Evolutionary conservation across 2,797 vertebrate species (phyloP).

Genomic region (Craterocephalus amniculus): DNA sequence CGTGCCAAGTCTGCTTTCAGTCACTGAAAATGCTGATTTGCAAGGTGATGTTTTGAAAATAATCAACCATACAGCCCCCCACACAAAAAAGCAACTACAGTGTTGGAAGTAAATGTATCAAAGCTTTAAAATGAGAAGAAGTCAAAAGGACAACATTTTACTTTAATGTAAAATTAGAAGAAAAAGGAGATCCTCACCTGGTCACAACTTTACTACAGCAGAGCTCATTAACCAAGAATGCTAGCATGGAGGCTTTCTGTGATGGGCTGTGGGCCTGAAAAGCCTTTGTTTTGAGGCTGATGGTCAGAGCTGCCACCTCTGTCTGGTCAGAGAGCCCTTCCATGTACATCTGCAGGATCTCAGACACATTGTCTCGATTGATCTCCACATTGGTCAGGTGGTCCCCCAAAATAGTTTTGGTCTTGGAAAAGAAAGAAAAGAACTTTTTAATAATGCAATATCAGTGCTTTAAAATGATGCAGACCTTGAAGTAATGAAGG

Average conservation of each 20-base stretch:
- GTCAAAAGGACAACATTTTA: background rate
- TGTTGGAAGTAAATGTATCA: background rate
- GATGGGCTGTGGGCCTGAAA: slow-evolving; percentile 93
- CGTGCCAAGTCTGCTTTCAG: background rate
- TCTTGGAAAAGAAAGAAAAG: slow-evolving; percentile 71
- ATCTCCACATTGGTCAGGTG: slow-evolving; percentile 90
- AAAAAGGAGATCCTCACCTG: slow-evolving; percentile 80
- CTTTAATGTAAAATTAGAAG: too few relatives aligned
- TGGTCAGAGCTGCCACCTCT: slow-evolving; percentile 83
- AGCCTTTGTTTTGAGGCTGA: slow-evolving; percentile 93
- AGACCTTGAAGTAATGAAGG: accelerated
- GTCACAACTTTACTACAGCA: slow-evolving; percentile 95
- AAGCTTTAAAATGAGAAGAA: background rate
- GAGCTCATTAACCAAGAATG: slow-evolving; percentile 93
- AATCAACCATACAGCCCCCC: slow-evolving; percentile 13
- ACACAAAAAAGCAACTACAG: background rate
- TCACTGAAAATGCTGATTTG: background rate
- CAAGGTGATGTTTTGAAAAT: background rate
- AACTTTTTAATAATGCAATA: background rate
- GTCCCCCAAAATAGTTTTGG: slow-evolving; percentile 92
- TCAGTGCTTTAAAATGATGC: too few relatives aligned
- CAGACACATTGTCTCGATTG: slow-evolving; percentile 93
- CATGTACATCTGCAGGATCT: slow-evolving; percentile 96
- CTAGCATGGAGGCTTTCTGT: slow-evolving; percentile 91
- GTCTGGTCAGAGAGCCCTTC: slow-evolving; percentile 86